phyloP scores from a whole-genome alignment of 2,113 vertebrate genomes.

The Rhinolophus sinicus region DNA sequence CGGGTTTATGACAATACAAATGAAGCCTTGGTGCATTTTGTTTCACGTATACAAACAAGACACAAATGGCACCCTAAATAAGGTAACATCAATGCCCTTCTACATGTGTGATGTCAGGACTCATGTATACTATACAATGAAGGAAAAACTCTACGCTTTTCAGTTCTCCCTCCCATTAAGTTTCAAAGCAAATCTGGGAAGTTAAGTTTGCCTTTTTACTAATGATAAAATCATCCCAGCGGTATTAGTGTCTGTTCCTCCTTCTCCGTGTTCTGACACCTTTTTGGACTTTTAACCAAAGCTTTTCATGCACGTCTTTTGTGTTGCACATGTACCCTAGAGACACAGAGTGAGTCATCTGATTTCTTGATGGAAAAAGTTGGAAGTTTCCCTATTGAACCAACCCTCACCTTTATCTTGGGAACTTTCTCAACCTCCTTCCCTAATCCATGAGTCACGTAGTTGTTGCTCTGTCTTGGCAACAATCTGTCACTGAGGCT shows the following conservation, averaged over 20 bases:
- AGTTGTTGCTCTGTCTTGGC: background rate
- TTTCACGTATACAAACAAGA: background rate
- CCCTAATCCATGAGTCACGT: background rate
- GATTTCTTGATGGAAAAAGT: background rate
- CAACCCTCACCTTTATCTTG: background rate
- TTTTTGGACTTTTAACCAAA: background rate
- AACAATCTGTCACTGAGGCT: background rate
- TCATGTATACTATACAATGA: background rate
- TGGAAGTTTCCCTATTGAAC: background rate
- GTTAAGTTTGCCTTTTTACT: background rate
- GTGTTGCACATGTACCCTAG: background rate
- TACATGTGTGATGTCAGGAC: too few relatives aligned
- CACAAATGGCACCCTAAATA: background rate
- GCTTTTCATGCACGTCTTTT: background rate
- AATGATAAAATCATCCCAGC: background rate
- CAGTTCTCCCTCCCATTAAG: background rate
- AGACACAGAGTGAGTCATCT: background rate
- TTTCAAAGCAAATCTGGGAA: background rate
- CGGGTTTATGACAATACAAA: background rate
- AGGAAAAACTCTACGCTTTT: background rate
- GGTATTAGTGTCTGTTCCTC: background rate
- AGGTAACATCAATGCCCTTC: background rate
- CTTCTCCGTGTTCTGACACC: background rate
- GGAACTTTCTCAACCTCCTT: background rate
- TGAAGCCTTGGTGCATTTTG: background rate